Base-by-base conservation (phyloP, 2,797 vertebrate genomes). In the Dendrocincla fuliginosa region DNA sequence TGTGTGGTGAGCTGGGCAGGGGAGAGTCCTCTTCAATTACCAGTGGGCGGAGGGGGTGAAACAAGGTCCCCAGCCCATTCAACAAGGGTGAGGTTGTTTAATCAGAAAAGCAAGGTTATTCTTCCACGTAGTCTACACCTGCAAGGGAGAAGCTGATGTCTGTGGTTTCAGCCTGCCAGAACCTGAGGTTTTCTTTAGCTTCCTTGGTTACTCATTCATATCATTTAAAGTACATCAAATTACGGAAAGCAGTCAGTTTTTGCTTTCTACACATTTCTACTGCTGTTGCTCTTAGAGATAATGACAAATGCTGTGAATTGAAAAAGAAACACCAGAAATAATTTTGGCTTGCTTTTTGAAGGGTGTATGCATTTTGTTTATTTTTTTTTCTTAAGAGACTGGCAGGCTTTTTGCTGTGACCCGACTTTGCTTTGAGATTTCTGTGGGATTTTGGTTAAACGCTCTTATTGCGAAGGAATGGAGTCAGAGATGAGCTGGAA, bases 151-250 rank as follows among this genome's bases (percentile, higher is more conserved):
- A 63, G 75, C 33, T 78, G 41, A 46, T 89, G 28, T 18, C 33
- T 93, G 60, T 93, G 86, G 60, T 70, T 89, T 92, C 73, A 76
- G 74, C 44, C 50, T 84, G 44, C 35, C 70, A 79, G 49, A 96
- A 84, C 63, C 64, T 87, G 88, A 87, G 71, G 44, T 89, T 96
- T 95, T 63, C 76, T 87, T 87, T 57, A 67, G 59, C 92, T 94
- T 93, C 46, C 71, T 93, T 89, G 71, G 68, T 85, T 92, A 77
- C 49, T 80, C 71, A 46, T 87, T 92, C 46, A 24, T 90, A 47
- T 89, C 6, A 30, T 88, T 73, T 55, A 35, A 93, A 89, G 70
- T 76, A 39, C 60, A 64, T 89, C 33, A 57, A 1, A 70, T 76
- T 55, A 20, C 52, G 60, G 59, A 89, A 78, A 88, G 22, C 39